Conservation (phyloP, 2,888 invertebrate genomes). For the Xylocampa areola region DNA sequence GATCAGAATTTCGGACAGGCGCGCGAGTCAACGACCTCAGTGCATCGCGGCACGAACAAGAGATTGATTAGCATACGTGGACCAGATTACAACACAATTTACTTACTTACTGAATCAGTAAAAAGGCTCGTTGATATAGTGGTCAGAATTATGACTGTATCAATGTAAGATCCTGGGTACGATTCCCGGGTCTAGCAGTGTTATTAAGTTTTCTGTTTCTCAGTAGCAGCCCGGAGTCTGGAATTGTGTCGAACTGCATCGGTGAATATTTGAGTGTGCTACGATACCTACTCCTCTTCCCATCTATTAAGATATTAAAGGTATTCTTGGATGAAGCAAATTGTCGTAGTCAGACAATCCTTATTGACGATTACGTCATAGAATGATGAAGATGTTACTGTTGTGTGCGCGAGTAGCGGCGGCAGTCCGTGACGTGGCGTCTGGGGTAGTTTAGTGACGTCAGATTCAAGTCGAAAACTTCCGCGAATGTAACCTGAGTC, state of each 20-base stretch:
- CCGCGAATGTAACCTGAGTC: constrained; percentile 3
- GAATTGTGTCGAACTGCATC: no score
- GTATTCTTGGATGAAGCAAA: constrained; percentile 26
- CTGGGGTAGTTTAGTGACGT: constrained; percentile 30
- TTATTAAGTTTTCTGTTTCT: no score
- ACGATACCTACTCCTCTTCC: no score
- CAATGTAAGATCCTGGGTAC: no score
- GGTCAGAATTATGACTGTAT: no score
- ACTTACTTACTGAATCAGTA: constrained; percentile 27
- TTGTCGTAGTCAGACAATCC: constrained; percentile 25
- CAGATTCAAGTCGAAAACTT: constrained; percentile 4
- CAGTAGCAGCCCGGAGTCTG: no score
- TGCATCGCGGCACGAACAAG: constrained; percentile 50
- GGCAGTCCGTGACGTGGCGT: constrained; percentile 5
- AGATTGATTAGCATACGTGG: constrained; percentile 58
- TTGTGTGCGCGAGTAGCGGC: neutral
- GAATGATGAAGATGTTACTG: constrained; percentile 17
- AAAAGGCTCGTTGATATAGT: no score
- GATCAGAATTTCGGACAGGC: constrained; percentile 42
- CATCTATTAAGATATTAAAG: no score
- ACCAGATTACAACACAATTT: constrained; percentile 34
- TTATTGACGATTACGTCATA: constrained; percentile 2
- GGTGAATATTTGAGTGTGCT: no score
- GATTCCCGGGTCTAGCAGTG: no score
- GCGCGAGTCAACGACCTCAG: constrained; percentile 48